Percentiles rank a stretch among this genome's conserved stretches.
phyloP scores from a whole-genome alignment of 2,888 invertebrate species.

The Blastobasis lacticolella region DNA sequence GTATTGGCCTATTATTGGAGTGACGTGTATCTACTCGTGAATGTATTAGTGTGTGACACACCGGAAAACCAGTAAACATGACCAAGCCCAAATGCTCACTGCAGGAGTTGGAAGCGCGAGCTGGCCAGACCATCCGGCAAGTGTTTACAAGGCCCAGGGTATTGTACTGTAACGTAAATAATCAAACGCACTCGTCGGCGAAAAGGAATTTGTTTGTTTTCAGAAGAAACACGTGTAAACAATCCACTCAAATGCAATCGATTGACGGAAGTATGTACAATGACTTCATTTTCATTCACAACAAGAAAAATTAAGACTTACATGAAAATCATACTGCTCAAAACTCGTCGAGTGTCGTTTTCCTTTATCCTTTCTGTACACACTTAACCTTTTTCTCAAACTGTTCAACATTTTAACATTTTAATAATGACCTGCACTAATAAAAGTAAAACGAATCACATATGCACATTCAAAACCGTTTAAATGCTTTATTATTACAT shows the following conservation, averaged over 20 bases:
- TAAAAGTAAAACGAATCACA: neutral
- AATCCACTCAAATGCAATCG: constrained; percentile 16
- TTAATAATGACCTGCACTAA: constrained; percentile 10
- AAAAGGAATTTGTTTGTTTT: constrained; percentile 59
- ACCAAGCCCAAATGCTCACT: constrained; percentile 8
- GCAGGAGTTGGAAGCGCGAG: constrained; percentile 14
- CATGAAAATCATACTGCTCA: constrained; percentile 21
- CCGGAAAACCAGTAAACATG: neutral
- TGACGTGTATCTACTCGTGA: no score
- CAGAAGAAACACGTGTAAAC: constrained; percentile 31
- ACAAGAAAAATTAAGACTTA: constrained; percentile 20
- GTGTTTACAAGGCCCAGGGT: constrained; percentile 52
- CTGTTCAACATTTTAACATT: constrained; percentile 26
- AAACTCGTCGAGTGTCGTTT: constrained; percentile 2
- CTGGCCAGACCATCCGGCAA: constrained; percentile 37
- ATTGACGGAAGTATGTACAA: constrained; percentile 10
- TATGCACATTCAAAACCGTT: neutral
- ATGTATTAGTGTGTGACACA: no score
- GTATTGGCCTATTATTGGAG: no score
- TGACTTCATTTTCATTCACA: constrained; percentile 15
- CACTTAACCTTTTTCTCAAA: constrained; percentile 39
- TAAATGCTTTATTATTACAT: neutral
- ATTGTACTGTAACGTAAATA: constrained; percentile 49
- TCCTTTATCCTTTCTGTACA: constrained; percentile 29
- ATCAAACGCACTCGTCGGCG: constrained; percentile 38